Percentiles rank a stretch among this genome's conserved stretches.
Evolutionary conservation across 2,797 vertebrate genomes (phyloP).

Genomic region (Cryptoprocta ferox): DNA sequence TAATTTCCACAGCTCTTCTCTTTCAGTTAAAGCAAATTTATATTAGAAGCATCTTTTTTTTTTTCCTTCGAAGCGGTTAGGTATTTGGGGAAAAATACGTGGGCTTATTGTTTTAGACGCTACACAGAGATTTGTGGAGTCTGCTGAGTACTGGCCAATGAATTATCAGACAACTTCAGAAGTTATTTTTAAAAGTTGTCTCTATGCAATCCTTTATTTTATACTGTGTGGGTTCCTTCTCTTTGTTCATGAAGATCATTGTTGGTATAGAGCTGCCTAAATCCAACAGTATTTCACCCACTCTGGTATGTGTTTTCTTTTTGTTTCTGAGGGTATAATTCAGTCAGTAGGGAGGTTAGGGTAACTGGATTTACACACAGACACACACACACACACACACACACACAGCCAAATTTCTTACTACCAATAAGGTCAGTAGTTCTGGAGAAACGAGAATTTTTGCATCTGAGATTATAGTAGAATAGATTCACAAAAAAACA

Average conservation of each 20-base stretch:
- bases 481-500: neutral
- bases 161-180: neutral
- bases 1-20: neutral
- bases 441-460: conserved; percentile 41
- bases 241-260: conserved; percentile 5
- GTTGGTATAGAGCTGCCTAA: neutral
- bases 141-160: neutral
- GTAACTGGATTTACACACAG: neutral
- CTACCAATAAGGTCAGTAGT: neutral
- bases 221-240: neutral
- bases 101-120: neutral
- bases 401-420: neutral
- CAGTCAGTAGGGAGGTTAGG: neutral
- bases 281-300: neutral
- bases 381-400: neutral
- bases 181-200: neutral
- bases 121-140: neutral
- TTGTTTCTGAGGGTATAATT: neutral
- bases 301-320: neutral
- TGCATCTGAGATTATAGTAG: neutral
- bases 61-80: neutral
- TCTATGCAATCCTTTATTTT: neutral
- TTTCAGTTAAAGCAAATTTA: conserved; percentile 4
- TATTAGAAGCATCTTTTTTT: neutral
- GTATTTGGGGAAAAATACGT: neutral